phyloP scores from a whole-genome alignment of 2,888 invertebrate genomes.

The Macrostomum cliftonense region DNA sequence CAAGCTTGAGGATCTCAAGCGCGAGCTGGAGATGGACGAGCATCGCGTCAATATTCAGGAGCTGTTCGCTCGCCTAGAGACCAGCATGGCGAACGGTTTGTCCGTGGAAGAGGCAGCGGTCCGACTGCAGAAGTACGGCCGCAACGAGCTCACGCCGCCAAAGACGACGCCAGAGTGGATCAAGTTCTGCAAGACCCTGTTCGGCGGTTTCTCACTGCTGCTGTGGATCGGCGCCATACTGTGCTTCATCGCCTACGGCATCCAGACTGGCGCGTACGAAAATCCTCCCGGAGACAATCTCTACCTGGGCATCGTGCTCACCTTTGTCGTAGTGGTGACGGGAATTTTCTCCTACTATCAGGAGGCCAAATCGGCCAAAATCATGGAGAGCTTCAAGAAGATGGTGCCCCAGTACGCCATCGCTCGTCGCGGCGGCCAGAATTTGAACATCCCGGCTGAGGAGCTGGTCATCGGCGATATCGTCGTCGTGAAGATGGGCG shows the following conservation, averaged over 20 bases:
- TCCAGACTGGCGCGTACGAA: constrained; percentile 10
- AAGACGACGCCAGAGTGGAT: constrained; percentile 33
- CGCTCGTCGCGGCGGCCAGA: constrained; percentile 46
- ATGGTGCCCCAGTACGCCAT: constrained; percentile 62
- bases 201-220: constrained; percentile 29
- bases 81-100: constrained; percentile 65
- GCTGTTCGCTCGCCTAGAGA: constrained; percentile 82
- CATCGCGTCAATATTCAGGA: constrained; percentile 93
- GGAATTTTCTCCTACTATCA: constrained; percentile 97
- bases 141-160: constrained; percentile 31
- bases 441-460: constrained; percentile 40
- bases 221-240: constrained; percentile 42
- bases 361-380: constrained; percentile 83
- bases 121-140: constrained; percentile 24
- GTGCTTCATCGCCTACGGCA: constrained; percentile 73
- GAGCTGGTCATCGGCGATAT: constrained; percentile 90
- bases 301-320: constrained; percentile 78
- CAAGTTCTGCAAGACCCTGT: constrained; percentile 29
- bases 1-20: constrained; percentile 13
- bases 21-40: constrained; percentile 48
- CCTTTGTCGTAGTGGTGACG: constrained; percentile 87
- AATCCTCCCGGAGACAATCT: constrained; percentile 36
- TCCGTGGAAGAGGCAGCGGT: constrained; percentile 6
- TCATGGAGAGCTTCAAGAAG: constrained; percentile 95
- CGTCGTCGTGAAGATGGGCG: constrained; percentile 95